These are phyloP conservation scores for Unio pictorum DNA, from an alignment of 2,888 invertebrate species.

Conservation along the genomic window DNA sequence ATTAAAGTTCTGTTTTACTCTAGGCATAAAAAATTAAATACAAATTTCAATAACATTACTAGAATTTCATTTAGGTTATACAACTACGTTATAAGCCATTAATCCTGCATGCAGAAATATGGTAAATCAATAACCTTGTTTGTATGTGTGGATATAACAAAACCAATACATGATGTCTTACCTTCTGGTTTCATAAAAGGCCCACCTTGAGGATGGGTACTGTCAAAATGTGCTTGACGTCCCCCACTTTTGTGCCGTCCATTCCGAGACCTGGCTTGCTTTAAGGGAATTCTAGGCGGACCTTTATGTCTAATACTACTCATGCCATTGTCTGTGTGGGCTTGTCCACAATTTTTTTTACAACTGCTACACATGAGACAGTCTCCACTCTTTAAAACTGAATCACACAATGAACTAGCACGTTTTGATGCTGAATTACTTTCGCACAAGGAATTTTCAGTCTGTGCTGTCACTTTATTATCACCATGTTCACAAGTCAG, in stretches of 20 bases:
- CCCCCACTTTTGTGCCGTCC: constrained; percentile 19
- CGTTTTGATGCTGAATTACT: constrained; percentile 21
- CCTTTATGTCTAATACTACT: constrained; percentile 24
- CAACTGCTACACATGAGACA: constrained; percentile 12
- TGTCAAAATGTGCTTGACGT: constrained; percentile 29
- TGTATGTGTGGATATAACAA: background rate
- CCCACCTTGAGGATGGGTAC: constrained; percentile 29
- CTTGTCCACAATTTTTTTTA: constrained; percentile 24
- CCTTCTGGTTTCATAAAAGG: constrained; percentile 23
- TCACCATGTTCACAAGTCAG: constrained; percentile 15
- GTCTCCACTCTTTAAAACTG: background rate
- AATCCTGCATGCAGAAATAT: too few relatives aligned
- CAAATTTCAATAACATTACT: too few relatives aligned
- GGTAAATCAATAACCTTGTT: too few relatives aligned
- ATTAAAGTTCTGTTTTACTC: too few relatives aligned
- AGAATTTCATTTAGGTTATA: too few relatives aligned
- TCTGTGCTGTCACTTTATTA: constrained; percentile 19
- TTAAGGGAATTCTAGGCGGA: constrained; percentile 44
- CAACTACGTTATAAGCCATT: too few relatives aligned
- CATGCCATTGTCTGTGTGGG: constrained; percentile 10
- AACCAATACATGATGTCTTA: constrained; percentile 2
- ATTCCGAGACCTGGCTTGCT: constrained; percentile 28
- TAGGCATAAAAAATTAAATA: too few relatives aligned
- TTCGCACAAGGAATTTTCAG: constrained; percentile 10
- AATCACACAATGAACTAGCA: constrained; percentile 5